Percentiles rank a stretch among this genome's conserved stretches.
These are phyloP conservation scores for Andrena minutula DNA, from an alignment of 2,888 invertebrate genomes.

Conservation along the genomic window DNA sequence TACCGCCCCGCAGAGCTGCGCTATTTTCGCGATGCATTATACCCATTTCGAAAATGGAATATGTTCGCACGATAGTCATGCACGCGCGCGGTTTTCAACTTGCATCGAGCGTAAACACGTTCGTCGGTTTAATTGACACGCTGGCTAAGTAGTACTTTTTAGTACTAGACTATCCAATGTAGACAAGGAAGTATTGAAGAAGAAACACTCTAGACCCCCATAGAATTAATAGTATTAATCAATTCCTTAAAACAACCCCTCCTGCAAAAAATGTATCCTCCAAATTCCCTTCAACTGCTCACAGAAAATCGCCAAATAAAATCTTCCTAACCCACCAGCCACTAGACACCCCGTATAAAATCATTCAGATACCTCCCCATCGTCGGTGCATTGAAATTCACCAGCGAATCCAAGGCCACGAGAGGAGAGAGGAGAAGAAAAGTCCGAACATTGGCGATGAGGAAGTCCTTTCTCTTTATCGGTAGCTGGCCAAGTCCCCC, in stretches of 20 bases:
- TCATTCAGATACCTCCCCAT: constrained; percentile 30
- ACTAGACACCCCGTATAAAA: too few relatives aligned
- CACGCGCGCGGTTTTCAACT: not conserved
- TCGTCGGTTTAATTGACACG: too few relatives aligned
- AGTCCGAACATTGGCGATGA: constrained; percentile 50
- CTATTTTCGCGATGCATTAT: constrained; percentile 14
- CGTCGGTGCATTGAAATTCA: constrained; percentile 68
- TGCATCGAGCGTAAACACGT: not conserved
- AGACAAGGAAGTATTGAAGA: too few relatives aligned
- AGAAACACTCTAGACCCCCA: too few relatives aligned
- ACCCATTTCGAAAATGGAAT: constrained; percentile 18
- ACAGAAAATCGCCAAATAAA: too few relatives aligned
- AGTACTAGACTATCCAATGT: too few relatives aligned
- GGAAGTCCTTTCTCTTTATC: constrained; percentile 53
- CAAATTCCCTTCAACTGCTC: too few relatives aligned
- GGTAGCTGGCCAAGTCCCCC: constrained; percentile 29
- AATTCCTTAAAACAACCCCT: too few relatives aligned
- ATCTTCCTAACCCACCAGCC: too few relatives aligned
- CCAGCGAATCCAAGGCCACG: constrained; percentile 9
- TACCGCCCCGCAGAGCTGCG: constrained; percentile 6
- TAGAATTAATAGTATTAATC: too few relatives aligned
- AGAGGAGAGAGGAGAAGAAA: not conserved
- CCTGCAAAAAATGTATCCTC: too few relatives aligned
- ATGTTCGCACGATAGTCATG: not conserved
- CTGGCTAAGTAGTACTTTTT: too few relatives aligned